These are phyloP conservation scores for Oryzias curvinotus DNA, from an alignment of 2,113 vertebrate genomes.

Conservation along the genomic window DNA sequence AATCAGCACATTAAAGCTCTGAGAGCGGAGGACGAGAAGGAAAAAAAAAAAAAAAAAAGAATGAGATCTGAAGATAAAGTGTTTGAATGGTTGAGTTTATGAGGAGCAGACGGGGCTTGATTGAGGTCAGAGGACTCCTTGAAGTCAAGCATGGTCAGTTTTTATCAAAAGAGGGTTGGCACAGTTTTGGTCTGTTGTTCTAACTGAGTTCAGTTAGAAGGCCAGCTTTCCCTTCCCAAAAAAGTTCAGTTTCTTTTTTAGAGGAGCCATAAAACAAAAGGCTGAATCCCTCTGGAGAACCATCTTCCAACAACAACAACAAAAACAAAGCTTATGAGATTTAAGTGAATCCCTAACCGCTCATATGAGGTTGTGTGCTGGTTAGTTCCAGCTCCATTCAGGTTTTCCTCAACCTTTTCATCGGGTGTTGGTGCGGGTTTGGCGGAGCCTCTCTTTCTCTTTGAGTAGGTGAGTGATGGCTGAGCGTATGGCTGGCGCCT, in stretches of 20 bases:
- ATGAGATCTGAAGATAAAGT: slow-evolving; percentile 50
- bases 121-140: slow-evolving; percentile 54
- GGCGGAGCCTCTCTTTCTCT: slow-evolving; percentile 72
- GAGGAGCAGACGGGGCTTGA: slow-evolving; percentile 35
- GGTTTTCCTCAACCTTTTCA: slow-evolving; percentile 27
- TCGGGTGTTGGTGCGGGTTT: slow-evolving; percentile 25
- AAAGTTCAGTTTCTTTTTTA: background rate
- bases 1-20: slow-evolving; percentile 65
- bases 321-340: background rate
- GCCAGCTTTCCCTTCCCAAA: background rate
- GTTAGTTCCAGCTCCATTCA: background rate
- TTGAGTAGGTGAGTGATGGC: slow-evolving; percentile 83
- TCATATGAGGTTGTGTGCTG: background rate
- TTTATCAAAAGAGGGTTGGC: slow-evolving; percentile 16
- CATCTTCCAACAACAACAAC: slow-evolving; percentile 2
- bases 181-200: background rate
- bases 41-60: background rate
- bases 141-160: slow-evolving; percentile 18
- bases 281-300: background rate
- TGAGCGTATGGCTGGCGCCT: slow-evolving; percentile 81
- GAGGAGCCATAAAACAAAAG: background rate
- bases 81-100: slow-evolving; percentile 45
- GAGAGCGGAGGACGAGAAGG: slow-evolving; percentile 32
- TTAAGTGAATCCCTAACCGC: too few relatives aligned
- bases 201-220: slow-evolving; percentile 10